Evolutionary conservation across 2,888 invertebrate genomes (phyloP).

Genomic region (Chaitophorus viminalis): DNA sequence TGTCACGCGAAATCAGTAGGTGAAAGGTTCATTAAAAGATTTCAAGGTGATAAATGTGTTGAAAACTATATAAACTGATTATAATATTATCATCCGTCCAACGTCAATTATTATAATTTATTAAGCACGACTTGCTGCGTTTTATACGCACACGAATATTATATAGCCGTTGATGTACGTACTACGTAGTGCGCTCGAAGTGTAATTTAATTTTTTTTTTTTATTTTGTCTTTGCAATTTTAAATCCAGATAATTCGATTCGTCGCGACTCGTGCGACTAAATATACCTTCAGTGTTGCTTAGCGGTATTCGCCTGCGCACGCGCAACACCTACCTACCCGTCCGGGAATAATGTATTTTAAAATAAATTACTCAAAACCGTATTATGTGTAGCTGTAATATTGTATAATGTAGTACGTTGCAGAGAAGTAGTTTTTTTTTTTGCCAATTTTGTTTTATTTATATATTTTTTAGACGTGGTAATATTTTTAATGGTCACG

Average conservation of each 20-base stretch:
- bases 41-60: neutral
- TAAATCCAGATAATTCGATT: neutral
- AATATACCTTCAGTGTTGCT: neutral
- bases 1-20: neutral
- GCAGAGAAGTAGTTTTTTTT: neutral
- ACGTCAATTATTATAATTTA: neutral
- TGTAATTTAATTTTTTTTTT: neutral
- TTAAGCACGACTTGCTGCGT: neutral
- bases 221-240: neutral
- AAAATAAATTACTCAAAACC: conserved; percentile 45
- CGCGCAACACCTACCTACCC: neutral
- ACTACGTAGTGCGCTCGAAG: neutral
- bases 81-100: neutral
- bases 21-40: neutral
- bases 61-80: conserved; percentile 1
- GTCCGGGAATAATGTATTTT: conserved; percentile 6
- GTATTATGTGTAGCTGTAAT: too few relatives aligned
- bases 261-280: neutral
- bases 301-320: neutral
- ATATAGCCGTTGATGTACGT: too few relatives aligned
- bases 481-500: conserved; percentile 44
- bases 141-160: too few relatives aligned
- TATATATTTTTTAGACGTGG: neutral
- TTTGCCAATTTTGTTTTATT: neutral
- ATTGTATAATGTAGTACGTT: too few relatives aligned